A percentile compares a stretch with the other conserved stretches of the same genome.
Conservation (phyloP, 53 echinoderm and acorn worm genomes). For the Hippasteria phrygiana region DNA sequence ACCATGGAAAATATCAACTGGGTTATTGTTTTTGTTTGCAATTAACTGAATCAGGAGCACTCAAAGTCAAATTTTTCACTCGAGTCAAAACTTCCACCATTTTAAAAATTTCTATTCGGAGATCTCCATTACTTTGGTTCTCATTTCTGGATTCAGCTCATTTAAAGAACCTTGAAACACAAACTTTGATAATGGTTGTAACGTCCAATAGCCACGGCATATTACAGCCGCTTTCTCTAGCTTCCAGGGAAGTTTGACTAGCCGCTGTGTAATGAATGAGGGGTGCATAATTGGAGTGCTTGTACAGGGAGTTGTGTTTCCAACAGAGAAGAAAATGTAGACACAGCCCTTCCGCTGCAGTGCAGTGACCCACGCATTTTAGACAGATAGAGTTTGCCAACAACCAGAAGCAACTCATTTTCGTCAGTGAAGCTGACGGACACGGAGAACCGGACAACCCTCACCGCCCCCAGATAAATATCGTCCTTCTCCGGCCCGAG, state of each 20-base stretch:
- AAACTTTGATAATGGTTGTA: too few relatives aligned
- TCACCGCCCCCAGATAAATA: too few relatives aligned
- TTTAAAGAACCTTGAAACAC: too few relatives aligned
- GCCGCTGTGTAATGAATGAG: neutral
- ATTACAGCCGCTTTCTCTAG: neutral
- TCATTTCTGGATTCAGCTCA: too few relatives aligned
- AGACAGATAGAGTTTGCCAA: conserved; percentile 4
- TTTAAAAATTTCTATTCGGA: neutral
- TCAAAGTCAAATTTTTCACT: neutral
- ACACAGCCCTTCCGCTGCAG: neutral
- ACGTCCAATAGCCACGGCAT: too few relatives aligned
- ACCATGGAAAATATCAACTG: conserved; percentile 38
- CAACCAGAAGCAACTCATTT: neutral
- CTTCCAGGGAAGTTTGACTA: neutral
- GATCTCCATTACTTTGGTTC: too few relatives aligned
- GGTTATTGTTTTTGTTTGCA: conserved; percentile 25
- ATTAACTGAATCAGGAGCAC: neutral
- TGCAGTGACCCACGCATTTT: neutral
- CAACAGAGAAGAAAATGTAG: neutral
- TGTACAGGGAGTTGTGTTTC: neutral
- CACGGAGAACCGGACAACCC: neutral
- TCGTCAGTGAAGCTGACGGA: neutral
- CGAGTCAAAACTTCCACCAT: neutral
- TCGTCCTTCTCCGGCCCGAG: neutral
- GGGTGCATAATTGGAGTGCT: neutral